Percentiles rank a stretch among this genome's conserved stretches.
phyloP scores from a whole-genome alignment of 2,113 vertebrate genomes.

The Toxotes chatareus region DNA sequence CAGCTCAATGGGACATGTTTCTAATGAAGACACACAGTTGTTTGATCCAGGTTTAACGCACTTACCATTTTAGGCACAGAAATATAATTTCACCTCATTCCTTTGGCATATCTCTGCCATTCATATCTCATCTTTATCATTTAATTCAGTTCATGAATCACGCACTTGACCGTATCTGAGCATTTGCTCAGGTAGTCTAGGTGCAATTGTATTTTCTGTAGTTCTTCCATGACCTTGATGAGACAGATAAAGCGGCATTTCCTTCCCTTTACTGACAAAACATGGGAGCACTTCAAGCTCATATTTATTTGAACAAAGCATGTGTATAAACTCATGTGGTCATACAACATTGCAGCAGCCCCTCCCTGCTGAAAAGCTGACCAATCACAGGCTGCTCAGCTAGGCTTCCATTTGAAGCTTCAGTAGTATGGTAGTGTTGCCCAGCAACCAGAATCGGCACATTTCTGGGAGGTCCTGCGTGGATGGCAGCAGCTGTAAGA shows the following conservation, averaged over 20 bases:
- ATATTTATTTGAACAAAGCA: slow-evolving; percentile 65
- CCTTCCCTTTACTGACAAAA: slow-evolving; percentile 9
- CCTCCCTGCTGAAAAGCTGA: slow-evolving; percentile 58
- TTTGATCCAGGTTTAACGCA: slow-evolving; percentile 13
- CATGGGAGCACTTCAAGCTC: slow-evolving; percentile 18
- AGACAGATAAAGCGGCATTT: slow-evolving; percentile 17
- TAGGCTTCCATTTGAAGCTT: slow-evolving; percentile 80
- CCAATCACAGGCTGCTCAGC: slow-evolving; percentile 72
- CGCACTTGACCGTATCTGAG: slow-evolving; percentile 22
- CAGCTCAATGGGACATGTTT: slow-evolving; percentile 8
- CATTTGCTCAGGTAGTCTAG: slow-evolving; percentile 6
- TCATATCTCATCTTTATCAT: background rate
- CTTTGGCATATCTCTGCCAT: background rate
- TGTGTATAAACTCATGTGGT: slow-evolving; percentile 66
- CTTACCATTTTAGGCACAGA: background rate
- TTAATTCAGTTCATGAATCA: slow-evolving; percentile 37
- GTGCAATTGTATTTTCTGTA: slow-evolving; percentile 5
- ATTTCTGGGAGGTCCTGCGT: slow-evolving; percentile 82
- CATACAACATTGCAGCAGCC: slow-evolving; percentile 64
- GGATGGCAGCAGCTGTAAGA: slow-evolving; percentile 75
- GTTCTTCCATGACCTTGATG: slow-evolving; percentile 33
- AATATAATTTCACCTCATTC: slow-evolving; percentile 14
- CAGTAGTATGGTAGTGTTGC: slow-evolving; percentile 84
- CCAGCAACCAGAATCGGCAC: slow-evolving; percentile 82
- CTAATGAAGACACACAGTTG: slow-evolving; percentile 8